Base-by-base conservation (phyloP, 2,797 vertebrate species). In the Fistularia tabacaria region DNA sequence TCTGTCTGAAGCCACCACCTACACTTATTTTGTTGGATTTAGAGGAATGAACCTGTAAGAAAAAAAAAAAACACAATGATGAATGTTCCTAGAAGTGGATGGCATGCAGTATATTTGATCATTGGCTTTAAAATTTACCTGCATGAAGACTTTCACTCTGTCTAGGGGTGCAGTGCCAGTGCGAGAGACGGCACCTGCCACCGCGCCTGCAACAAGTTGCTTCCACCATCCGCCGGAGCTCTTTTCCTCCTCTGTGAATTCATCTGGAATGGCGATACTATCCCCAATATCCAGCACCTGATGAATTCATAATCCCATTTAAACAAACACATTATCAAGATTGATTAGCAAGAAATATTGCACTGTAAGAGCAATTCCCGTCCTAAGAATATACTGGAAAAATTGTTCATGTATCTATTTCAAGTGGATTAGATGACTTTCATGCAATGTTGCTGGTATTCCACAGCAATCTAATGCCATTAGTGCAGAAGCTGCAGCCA, bases 141-240 rank as follows among this genome's bases (percentile, higher is more conserved):
- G 97, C 97, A 99, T 98, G 86, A 99, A 95, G 73, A 99, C 94
- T 86, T 99, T 99, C 56, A 99, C 86, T 51, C 97, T 90, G 83
- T 99, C 97, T 77, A 99, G 83, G 0, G 97, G 97, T 6, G 97
- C 97, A 0, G 97, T 99, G 37, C 95, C 95, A 0, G 97, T 99
- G 14, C 97, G 90, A 39, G 97, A 99, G 11, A 99, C 89, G 0
- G 95, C 94, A 0, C 97, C 97, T 0, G 97, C 96, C 61, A 91
- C 52, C 0, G 86, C 97, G 9, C 97, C 97, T 0, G 97, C 91
- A 64, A 85, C 57, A 1, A 99, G 93, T 87, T 99, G 97, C 74
- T 83, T 94, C 93, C 95, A 98, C 97, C 95, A 99, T 56, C 91
- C 81, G 0, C 95, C 96, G 0, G 92, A 91, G 59, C 87, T 94